Evolutionary conservation across 2,113 vertebrate species (phyloP).

Genomic region (Mobula hypostoma): DNA sequence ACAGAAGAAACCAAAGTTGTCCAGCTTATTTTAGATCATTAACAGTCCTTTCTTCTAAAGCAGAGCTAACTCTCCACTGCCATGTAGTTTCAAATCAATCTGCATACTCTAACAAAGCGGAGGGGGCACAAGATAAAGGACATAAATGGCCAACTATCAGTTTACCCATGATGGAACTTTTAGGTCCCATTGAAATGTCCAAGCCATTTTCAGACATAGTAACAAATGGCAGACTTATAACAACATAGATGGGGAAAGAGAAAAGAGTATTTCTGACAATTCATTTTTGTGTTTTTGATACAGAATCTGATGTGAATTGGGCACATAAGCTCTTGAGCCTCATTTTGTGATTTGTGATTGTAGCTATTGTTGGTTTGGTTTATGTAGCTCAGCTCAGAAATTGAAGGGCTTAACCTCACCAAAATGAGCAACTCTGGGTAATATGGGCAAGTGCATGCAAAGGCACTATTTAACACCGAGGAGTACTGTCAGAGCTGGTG

Average conservation of each 20-base stretch:
- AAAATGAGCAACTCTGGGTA: not conserved
- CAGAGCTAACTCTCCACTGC: not conserved
- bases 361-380: not conserved
- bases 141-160: not conserved
- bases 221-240: not conserved
- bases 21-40: no score
- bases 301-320: no score
- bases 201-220: not conserved
- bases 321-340: not conserved
- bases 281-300: not conserved
- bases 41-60: no score
- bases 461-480: not conserved
- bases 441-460: no score
- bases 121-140: not conserved
- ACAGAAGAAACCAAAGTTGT: no score
- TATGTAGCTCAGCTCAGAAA: not conserved
- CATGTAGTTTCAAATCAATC: not conserved
- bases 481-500: not conserved
- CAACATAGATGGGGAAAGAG: not conserved
- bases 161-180: not conserved
- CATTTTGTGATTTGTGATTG: not conserved
- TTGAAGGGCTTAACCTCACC: not conserved
- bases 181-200: not conserved
- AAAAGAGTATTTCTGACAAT: not conserved
- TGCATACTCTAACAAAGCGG: not conserved